Percentiles rank a stretch among this genome's conserved stretches.
phyloP scores from a whole-genome alignment of 2,113 vertebrate genomes.

The Redunca redunca region DNA sequence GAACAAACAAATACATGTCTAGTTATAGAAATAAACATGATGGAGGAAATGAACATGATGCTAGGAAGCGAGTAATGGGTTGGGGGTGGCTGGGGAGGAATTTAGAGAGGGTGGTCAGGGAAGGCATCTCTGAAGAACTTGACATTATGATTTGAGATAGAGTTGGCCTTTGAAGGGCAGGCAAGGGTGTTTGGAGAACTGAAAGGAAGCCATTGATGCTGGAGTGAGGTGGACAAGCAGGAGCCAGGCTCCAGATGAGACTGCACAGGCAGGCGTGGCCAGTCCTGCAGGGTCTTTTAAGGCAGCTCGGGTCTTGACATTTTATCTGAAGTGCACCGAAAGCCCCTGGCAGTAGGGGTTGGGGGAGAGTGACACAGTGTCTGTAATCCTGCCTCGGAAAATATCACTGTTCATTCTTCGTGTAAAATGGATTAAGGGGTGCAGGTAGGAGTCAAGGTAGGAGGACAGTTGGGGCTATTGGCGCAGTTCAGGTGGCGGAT shows the following conservation, averaged over 20 bases:
- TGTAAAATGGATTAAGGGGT: background rate
- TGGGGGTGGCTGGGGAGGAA: background rate
- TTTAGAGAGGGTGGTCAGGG: background rate
- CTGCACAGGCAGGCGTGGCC: background rate
- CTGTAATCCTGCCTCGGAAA: background rate
- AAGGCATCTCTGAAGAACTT: background rate
- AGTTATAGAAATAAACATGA: background rate
- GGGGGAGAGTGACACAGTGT: background rate
- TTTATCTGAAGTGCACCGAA: constrained; percentile 21
- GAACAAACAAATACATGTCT: background rate
- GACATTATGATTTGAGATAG: constrained; percentile 8
- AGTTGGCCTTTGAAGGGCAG: constrained; percentile 3
- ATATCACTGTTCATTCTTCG: background rate
- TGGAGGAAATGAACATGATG: background rate
- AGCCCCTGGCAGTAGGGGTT: background rate
- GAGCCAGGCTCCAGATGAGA: background rate
- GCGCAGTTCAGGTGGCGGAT: background rate
- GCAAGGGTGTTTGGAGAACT: constrained; percentile 4
- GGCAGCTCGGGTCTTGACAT: background rate
- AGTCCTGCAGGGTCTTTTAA: background rate
- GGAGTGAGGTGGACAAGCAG: background rate
- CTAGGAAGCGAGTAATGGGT: background rate
- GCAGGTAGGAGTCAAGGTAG: background rate
- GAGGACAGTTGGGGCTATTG: background rate
- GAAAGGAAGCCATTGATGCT: background rate